These are phyloP conservation scores for Microctenopoma stevenorrisi DNA, from an alignment of 2,797 vertebrate species.

Conservation along the genomic window DNA sequence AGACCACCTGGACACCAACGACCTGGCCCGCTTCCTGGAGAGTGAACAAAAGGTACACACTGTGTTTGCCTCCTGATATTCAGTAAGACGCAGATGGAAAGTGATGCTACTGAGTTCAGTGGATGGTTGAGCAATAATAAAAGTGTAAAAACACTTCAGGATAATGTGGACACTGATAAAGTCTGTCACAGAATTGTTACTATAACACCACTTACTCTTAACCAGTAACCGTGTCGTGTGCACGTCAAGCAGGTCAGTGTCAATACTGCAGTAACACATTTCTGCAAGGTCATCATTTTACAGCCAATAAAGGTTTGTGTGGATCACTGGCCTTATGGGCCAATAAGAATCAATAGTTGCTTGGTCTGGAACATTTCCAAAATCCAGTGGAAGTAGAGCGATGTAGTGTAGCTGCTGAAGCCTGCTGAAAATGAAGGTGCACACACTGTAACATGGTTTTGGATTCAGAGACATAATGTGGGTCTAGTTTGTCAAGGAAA, in stretches of 20 bases:
- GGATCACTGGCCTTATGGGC: not conserved
- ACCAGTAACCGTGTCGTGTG: no score
- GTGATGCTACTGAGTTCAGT: no score
- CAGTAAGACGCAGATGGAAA: not conserved
- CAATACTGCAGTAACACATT: not conserved
- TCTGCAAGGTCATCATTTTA: not conserved
- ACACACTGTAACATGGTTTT: not conserved
- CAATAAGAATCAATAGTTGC: not conserved
- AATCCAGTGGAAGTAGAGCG: not conserved
- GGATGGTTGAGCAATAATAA: no score
- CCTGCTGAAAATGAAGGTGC: not conserved
- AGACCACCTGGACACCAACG: slow-evolving; percentile 88
- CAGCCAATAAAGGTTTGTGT: not conserved
- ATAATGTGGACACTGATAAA: not conserved
- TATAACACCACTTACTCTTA: not conserved
- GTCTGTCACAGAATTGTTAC: not conserved
- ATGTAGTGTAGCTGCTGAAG: not conserved
- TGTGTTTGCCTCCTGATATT: no score
- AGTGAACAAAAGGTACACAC: slow-evolving; percentile 91
- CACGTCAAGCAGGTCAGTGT: not conserved
- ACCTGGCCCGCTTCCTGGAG: slow-evolving; percentile 91
- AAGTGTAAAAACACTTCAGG: no score
- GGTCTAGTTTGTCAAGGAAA: no score
- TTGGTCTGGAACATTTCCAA: not conserved
- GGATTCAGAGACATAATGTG: no score